Evolutionary conservation across 2,888 invertebrate species (phyloP), one percentile per base, ranked within the genome.

Genomic region (Octodonta nipae): DNA sequence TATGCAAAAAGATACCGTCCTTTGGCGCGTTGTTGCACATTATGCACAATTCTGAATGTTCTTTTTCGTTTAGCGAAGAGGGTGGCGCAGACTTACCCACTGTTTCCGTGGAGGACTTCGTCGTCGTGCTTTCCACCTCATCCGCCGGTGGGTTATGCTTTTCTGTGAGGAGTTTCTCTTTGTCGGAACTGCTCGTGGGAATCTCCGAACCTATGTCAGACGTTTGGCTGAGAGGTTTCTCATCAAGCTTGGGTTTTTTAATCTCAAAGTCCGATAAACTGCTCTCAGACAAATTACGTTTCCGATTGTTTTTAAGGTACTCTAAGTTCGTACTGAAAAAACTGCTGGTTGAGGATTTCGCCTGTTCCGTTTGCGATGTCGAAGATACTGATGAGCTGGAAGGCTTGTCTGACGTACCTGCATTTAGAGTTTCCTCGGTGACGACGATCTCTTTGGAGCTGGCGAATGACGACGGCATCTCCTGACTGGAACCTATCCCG

Each of bases 1-100:
- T 75, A 50, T 80, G 79, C 0, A 78, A 68, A 47, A 79, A 79
- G 20, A 74, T 71, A 1, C 75, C 75, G 33, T 78, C 70, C 51
- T 76, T 78, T 0, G 76, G 75, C 29, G 67, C 68, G 1, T 61
- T 55, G 14, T 68, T 65, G 48, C 79, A 80, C 11, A 73, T 65
- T 14, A 76, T 70, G 49, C 80, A 80, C 49, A 67, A 37, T 28
- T 60, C 51, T 1, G 42, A 33, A 10, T 26, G 16, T 12, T 38
- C 33, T 16, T 35, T 34, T 11, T 37, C 38, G 6, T 17, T 25
- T n/a, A n/a, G n/a, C n/a, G n/a, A n/a, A 12, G 13, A 13, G 15
- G 30, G 10, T 7, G 22, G 16, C 1, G 35, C 17, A 2, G 36
- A 36, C 22, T 30, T 31, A 32, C 13, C 16, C 17, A 13, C 12